Evolutionary conservation across 2,113 vertebrate genomes (phyloP), one percentile per base, ranked within the genome.

Genomic region (Xiphophorus hellerii): DNA sequence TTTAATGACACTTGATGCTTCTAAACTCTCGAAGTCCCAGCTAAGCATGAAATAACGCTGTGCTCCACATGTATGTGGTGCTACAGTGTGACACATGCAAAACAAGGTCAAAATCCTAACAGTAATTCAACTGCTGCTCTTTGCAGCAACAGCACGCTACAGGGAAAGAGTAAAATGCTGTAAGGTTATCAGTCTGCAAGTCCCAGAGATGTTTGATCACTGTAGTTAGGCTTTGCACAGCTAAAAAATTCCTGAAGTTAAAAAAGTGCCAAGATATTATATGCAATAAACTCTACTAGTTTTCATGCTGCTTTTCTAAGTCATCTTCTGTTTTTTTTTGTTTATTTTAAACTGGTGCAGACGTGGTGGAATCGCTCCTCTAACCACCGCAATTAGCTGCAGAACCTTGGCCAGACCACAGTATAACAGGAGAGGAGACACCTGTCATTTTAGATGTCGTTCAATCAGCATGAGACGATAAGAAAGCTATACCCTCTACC

Each of bases 401-500:
- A 42, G n/a, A 63, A 76, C 73, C 51, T 66, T 39, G 33, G 84
- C 84, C 83, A 87, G 74, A 78, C 88, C 90, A 63, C 86, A 84
- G 68, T n/a, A 33, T 51, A 44, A 70, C 29, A 61, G 61, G 69
- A 82, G 61, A 82, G 69, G 74, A 71, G 74, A 81, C 89, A 91
- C 85, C 87, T 88, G 88, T 86, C 77, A 86, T 70, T 35, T 69
- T 78, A 86, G 72, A 85, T 68, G 67, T 68, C 60, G 62, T 78
- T 83, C 69, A 82, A 75, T 84, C 71, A 75, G 31, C 82, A 69
- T 37, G 78, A 73, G 77, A 74, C 74, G 76, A 69, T 30, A 83
- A 69, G 67, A 80, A 74, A 74, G 31, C 77, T 78, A 61, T 51
- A 37, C 48, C 30, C 33, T 80, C 77, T 60, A 79, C 80, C 73